Evolutionary conservation across 2,113 vertebrate genomes (phyloP), one percentile per base, ranked within the genome.

Genomic region (Sinosuthora webbiana): DNA sequence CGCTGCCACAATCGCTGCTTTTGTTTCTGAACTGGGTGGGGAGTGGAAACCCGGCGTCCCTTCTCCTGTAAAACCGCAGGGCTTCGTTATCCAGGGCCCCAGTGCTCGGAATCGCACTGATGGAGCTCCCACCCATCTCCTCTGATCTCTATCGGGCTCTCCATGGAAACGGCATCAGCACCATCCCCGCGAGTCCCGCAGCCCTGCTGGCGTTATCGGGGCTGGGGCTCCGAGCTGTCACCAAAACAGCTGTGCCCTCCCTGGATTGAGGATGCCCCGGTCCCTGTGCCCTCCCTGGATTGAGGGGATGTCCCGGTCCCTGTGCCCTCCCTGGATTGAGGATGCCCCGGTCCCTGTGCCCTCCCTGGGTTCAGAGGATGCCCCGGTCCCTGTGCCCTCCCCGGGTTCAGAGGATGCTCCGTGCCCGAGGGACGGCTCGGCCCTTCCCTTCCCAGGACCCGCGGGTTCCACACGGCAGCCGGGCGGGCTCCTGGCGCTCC

Each of bases 241-340:
- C 35, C 14, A 5, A 11, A 25, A 30, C 23, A 25, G 27, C 45
- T 24, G 25, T 33, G 50, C 31, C 12, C 33, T 47, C 5, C 47
- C 47, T 0, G 15, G 6, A 1, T 2, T 0, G 12, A 35, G 13
- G 23, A 11, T 41, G 14, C 11, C 44, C 44, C 2, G 11, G 3
- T 62, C 45, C 56, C 70, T 42, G 50, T 28, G 24, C n/a, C 41
- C 13, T 63, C 12, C 35, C 37, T 1, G 12, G 6, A 12, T 6
- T 50, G 7, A 50, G 49, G 2, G 25, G 53, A 5, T 45, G 20
- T 5, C 28, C 50, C 15, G 15, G 16, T 52, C 50, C 50, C 50
- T 52, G 50, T 52, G 50, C 50, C 49, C 50, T 52, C 50, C 50
- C 50, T 9, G 50, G 10, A 0, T 4, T 2, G 20, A 0, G 2